Evolutionary conservation across 2,888 invertebrate genomes (phyloP), one percentile per base, ranked within the genome.

Genomic region (Sabatieria punctata): DNA sequence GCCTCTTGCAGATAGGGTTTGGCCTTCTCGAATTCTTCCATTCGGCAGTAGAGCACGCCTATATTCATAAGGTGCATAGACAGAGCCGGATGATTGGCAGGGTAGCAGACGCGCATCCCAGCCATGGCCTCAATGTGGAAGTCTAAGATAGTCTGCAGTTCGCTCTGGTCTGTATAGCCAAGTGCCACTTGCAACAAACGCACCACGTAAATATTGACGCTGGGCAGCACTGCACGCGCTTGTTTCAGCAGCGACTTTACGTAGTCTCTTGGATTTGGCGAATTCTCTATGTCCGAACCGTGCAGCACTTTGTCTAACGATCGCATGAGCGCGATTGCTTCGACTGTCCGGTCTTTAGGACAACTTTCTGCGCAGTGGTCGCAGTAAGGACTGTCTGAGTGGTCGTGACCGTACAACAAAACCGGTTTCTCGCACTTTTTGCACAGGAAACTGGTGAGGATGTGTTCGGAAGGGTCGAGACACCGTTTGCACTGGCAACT

Each of bases 401-500:
- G 41, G 15, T 13, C 15, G 8, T 15, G 6, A 6, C 33, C 40
- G 41, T 41, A 46, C 6, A 46, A 13, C 4, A 19, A 8, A 19
- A 46, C 27, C 4, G 46, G 37, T 8, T 19, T 4, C 13, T 22
- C 23, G 33, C 46, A 46, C 4, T 38, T 8, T 6, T 18, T 8
- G 25, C 47, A 47, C 24, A 19, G 18, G 11, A 48, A 15, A 24
- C 39, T 40, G 35, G 41, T 43, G 36, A 49, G 23, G 13, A 43
- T 15, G 27, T 63, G 56, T 23, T 63, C 63, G 4, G 45, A 45
- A 41, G 52, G 44, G 49, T 63, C 63, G 21, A 42, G 42, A 46
- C 64, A 64, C 21, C 64, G 54, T 11, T 54, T 54, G 48, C 64
- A 64, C 26, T 60, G 49, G 49, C 64, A 64, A 15, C 56, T 50